Evolutionary conservation across 2,888 invertebrate species (phyloP).

Genomic region (Aphodius sticticus): DNA sequence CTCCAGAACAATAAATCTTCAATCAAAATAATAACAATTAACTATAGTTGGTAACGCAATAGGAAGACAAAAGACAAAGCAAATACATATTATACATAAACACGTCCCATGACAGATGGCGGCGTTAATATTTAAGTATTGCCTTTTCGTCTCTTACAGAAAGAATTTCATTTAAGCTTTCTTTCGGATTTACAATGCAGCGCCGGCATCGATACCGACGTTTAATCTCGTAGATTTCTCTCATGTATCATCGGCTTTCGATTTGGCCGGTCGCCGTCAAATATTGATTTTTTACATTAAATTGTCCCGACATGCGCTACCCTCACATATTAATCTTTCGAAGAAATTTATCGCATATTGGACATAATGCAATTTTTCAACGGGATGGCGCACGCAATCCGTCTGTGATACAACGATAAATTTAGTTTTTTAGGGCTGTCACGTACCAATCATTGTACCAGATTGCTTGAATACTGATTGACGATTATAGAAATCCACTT

Average conservation of each 20-base stretch:
- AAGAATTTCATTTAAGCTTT: background rate
- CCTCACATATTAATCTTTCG: background rate
- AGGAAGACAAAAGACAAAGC: no score
- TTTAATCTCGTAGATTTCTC: background rate
- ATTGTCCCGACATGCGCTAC: background rate
- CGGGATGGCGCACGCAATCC: background rate
- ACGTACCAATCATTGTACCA: background rate
- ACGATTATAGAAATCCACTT: no score
- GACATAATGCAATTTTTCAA: background rate
- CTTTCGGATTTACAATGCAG: background rate
- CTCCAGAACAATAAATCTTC: no score
- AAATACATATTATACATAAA: background rate
- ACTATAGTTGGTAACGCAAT: no score
- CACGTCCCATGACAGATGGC: background rate
- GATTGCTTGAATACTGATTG: background rate
- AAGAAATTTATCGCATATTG: constrained; percentile 4
- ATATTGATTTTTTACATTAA: no score
- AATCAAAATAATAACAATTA: no score
- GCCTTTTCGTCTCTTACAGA: background rate
- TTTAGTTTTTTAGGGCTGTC: background rate
- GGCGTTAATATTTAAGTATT: background rate
- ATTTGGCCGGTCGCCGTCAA: background rate
- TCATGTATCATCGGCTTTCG: background rate
- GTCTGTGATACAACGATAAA: background rate
- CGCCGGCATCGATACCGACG: background rate